phyloP scores from a whole-genome alignment of 2,888 invertebrate species.

The Rutpela maculata region DNA sequence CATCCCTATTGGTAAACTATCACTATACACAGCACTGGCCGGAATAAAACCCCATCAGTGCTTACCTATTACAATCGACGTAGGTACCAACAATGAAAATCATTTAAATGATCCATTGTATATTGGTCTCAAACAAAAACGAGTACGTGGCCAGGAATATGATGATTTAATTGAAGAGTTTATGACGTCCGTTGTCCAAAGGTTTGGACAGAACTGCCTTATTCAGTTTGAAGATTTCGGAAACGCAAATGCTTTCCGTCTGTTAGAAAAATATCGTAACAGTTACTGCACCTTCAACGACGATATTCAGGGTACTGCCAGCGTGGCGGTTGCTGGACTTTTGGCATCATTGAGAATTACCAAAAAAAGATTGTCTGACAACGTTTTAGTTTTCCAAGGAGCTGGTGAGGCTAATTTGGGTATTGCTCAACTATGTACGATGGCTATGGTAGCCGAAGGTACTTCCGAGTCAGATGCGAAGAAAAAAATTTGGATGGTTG shows the following conservation, averaged over 20 bases:
- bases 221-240: constrained; percentile 99
- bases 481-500: constrained; percentile 94
- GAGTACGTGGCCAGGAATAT: constrained; percentile 89
- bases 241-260: constrained; percentile 96
- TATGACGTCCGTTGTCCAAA: constrained; percentile 91
- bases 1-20: constrained; percentile 97
- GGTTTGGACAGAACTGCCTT: constrained; percentile 90
- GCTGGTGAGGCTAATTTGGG: constrained; percentile 94
- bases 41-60: constrained; percentile 97
- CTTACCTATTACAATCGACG: constrained; percentile 95
- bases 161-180: constrained; percentile 98
- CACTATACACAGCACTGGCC: constrained; percentile 97
- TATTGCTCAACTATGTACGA: constrained; percentile 92
- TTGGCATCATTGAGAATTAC: constrained; percentile 91
- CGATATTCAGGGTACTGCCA: constrained; percentile 92
- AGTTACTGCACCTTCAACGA: constrained; percentile 98
- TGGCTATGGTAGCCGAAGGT: constrained; percentile 95
- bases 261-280: constrained; percentile 92
- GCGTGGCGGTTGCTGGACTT: constrained; percentile 96
- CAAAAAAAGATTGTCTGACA: constrained; percentile 87
- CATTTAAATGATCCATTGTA: constrained; percentile 93
- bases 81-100: constrained; percentile 88
- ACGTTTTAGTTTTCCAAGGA: constrained; percentile 92
- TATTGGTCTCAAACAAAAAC: constrained; percentile 91
- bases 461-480: constrained; percentile 83